These are phyloP conservation scores for Morbakka virulenta DNA, from an alignment of 30 jellyfish, hydroid and myxozoan species.

Conservation along the genomic window DNA sequence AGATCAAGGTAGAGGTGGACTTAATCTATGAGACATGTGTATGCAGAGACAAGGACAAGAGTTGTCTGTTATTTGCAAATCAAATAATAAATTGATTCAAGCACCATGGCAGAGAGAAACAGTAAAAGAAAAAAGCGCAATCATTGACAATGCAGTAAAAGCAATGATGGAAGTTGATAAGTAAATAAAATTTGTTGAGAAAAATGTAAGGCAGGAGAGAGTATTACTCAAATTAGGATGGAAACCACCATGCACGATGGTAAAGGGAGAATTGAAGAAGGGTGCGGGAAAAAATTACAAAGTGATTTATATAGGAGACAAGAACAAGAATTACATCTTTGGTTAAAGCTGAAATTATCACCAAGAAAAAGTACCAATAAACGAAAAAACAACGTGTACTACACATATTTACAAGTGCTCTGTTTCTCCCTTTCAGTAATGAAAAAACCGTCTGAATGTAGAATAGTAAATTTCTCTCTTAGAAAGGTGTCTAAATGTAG, in stretches of 20 bases:
- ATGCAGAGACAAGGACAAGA: constrained; percentile 9
- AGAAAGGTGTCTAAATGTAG: too few relatives aligned
- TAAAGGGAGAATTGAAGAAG: neutral
- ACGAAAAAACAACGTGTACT: neutral
- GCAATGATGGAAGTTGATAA: constrained; percentile 17
- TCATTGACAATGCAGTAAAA: constrained; percentile 27
- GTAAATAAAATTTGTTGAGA: neutral
- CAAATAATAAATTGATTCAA: neutral
- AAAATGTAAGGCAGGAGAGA: neutral
- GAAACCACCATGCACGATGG: neutral
- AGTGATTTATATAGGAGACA: neutral
- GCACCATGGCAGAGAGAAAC: neutral
- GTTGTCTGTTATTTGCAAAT: neutral
- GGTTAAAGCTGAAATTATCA: neutral
- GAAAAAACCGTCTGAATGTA: too few relatives aligned
- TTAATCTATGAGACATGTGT: neutral
- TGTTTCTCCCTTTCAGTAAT: too few relatives aligned
- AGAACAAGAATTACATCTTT: neutral
- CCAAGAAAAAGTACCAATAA: neutral
- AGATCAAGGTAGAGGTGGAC: neutral
- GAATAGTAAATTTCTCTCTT: too few relatives aligned
- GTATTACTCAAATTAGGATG: neutral
- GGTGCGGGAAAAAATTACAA: neutral
- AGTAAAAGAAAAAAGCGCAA: neutral
- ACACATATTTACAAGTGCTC: too few relatives aligned